Conservation (phyloP, 2,113 vertebrate genomes). For the Hemicordylus capensis region DNA sequence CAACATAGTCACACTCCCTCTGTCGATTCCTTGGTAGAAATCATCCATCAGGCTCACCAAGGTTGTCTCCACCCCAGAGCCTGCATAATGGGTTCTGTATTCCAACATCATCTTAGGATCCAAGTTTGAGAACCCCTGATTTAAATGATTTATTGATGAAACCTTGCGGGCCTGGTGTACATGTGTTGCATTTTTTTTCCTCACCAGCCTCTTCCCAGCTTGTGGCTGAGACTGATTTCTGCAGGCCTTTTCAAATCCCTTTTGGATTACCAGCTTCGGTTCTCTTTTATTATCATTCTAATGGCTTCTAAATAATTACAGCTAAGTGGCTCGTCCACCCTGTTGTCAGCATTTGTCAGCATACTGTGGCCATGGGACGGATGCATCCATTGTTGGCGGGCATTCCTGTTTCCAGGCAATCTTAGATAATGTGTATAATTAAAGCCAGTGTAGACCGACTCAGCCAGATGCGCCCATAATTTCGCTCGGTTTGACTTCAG, state of each 20-base stretch:
- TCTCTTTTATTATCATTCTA: background rate
- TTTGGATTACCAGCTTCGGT: background rate
- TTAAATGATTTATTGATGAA: background rate
- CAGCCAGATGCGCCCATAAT: background rate
- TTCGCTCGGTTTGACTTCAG: background rate
- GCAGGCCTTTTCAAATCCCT: background rate
- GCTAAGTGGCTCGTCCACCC: background rate
- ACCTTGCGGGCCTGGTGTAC: background rate
- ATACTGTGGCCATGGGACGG: background rate
- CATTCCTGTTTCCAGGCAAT: constrained; percentile 4
- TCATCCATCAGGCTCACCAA: too few relatives aligned
- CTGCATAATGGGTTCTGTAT: too few relatives aligned
- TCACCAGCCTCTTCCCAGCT: background rate
- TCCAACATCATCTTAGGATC: too few relatives aligned
- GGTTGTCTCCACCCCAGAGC: too few relatives aligned
- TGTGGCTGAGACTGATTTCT: background rate
- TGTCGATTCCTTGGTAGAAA: too few relatives aligned
- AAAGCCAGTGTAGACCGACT: background rate
- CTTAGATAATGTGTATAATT: constrained; percentile 8
- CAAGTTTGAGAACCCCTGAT: too few relatives aligned
- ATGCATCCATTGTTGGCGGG: background rate
- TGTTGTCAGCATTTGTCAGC: background rate
- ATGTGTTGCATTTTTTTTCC: background rate
- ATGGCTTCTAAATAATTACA: constrained; percentile 1
- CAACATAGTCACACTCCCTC: too few relatives aligned